These are phyloP conservation scores for Scelioninae gen. 2 DNA, from an alignment of 2,888 invertebrate genomes.

Conservation along the genomic window DNA sequence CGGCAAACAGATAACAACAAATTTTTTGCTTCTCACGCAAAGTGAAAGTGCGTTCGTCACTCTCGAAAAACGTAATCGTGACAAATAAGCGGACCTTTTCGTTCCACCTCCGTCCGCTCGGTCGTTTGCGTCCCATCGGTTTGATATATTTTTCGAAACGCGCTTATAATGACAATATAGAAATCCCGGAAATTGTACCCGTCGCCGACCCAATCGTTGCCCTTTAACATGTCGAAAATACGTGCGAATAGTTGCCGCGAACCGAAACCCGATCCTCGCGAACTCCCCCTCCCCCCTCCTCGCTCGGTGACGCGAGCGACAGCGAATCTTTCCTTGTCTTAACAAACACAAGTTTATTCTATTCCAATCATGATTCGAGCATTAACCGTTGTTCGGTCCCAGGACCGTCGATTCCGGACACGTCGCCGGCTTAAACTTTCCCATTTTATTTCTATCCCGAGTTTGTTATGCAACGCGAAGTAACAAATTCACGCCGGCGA, in stretches of 20 bases:
- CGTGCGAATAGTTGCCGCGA: not conserved
- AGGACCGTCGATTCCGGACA: slow-evolving; percentile 49
- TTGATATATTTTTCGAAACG: not conserved
- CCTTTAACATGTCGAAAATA: not conserved
- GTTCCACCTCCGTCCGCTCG: too few relatives aligned
- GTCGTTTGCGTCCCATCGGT: too few relatives aligned
- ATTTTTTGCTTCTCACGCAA: too few relatives aligned
- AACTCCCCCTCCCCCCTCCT: too few relatives aligned
- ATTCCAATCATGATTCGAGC: slow-evolving; percentile 49
- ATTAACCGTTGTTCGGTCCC: slow-evolving; percentile 36
- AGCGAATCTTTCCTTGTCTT: slow-evolving; percentile 27
- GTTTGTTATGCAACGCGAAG: slow-evolving; percentile 57
- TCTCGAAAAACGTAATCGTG: too few relatives aligned
- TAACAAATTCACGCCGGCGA: slow-evolving; percentile 53
- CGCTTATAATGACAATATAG: not conserved
- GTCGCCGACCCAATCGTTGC: too few relatives aligned
- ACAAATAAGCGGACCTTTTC: too few relatives aligned
- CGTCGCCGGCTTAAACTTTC: slow-evolving; percentile 47
- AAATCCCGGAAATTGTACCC: too few relatives aligned
- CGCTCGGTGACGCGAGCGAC: too few relatives aligned
- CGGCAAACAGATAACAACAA: too few relatives aligned
- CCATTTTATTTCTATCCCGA: slow-evolving; percentile 51
- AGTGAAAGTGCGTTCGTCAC: too few relatives aligned
- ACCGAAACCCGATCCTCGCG: too few relatives aligned
- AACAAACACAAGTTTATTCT: slow-evolving; percentile 44